These are phyloP conservation scores for Hycleus phaleratus DNA, from an alignment of 1,140 invertebrate species.

Conservation along the genomic window DNA sequence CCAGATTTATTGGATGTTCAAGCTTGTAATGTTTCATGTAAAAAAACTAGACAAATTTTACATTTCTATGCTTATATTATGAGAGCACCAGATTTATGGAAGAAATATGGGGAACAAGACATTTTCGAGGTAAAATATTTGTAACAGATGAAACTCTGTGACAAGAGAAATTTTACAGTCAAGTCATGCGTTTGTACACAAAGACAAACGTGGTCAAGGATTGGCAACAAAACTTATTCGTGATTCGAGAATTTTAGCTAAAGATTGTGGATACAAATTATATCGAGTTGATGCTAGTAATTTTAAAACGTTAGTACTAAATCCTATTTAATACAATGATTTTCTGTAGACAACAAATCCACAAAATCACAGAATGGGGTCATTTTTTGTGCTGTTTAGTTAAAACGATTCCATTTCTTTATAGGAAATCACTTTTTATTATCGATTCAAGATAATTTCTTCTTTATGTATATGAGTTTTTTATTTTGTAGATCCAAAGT, in stretches of 20 bases:
- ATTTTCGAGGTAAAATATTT: conserved; percentile 39
- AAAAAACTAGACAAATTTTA: conserved; percentile 32
- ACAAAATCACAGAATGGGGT: background rate
- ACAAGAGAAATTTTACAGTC: conserved; percentile 24
- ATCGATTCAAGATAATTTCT: background rate
- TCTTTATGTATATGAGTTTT: background rate
- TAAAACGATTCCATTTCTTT: too few species aligned
- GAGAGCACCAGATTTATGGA: conserved; percentile 36
- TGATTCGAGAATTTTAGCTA: conserved; percentile 40
- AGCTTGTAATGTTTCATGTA: conserved; percentile 30
- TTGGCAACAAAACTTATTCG: conserved; percentile 38
- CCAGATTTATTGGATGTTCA: conserved; percentile 30
- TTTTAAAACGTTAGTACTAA: conserved; percentile 26
- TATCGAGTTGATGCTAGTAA: conserved; percentile 43
- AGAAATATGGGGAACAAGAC: conserved; percentile 34
- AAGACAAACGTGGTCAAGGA: conserved; percentile 33
- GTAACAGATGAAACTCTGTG: background rate
- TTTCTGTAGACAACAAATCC: background rate
- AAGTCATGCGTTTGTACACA: conserved; percentile 38
- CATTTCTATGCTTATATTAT: conserved; percentile 41
- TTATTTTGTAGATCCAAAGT: conserved; percentile 30
- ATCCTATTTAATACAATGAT: background rate
- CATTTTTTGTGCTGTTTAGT: too few species aligned
- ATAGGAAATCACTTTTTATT: too few species aligned
- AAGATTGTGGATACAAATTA: conserved; percentile 39